Conservation (phyloP, 2,888 invertebrate species). For the Lepetodrilus schrolli region DNA sequence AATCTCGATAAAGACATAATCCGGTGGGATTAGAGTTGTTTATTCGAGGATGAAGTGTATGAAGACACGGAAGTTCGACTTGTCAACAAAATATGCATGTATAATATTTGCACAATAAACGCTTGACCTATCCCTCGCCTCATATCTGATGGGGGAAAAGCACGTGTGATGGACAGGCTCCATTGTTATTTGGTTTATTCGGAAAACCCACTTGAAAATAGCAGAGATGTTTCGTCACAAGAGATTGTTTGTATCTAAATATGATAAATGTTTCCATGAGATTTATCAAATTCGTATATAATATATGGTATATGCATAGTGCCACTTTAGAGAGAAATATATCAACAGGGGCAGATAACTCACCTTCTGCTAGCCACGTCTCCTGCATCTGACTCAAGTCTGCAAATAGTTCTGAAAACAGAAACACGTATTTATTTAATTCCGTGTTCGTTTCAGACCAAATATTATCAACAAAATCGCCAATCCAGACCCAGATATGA, state of each 20-base stretch:
- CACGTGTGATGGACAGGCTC: not conserved
- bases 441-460: no score
- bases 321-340: not conserved
- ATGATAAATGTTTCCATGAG: no score
- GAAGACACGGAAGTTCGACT: no score
- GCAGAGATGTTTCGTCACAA: no score
- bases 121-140: no score
- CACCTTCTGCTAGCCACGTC: slow-evolving; percentile 67
- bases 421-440: not conserved
- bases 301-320: not conserved
- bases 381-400: slow-evolving; percentile 70
- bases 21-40: not conserved
- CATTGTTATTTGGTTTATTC: not conserved
- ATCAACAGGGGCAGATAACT: slow-evolving; percentile 20
- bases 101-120: no score
- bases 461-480: no score
- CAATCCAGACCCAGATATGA: no score
- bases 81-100: no score
- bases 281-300: no score
- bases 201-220: no score
- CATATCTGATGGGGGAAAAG: not conserved
- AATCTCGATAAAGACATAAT: not conserved
- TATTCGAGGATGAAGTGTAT: not conserved
- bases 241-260: not conserved
- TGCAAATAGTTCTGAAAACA: slow-evolving; percentile 60